Conservation (phyloP, 92 coral and sea anemone species). For the Bergia sp. region DNA sequence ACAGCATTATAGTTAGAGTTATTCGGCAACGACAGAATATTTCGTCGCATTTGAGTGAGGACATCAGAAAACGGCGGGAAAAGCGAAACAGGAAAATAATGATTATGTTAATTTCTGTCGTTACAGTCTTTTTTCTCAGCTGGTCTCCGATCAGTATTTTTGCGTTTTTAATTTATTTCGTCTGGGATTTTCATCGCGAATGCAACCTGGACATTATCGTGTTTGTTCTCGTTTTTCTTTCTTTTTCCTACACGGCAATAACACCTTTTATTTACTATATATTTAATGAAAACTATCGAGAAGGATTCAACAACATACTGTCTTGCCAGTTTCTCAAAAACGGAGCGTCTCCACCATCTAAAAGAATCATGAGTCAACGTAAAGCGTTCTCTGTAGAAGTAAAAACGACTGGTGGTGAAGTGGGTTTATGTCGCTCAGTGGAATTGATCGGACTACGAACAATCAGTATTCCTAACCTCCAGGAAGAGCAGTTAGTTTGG, state of each 20-base stretch:
- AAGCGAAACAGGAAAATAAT: slow-evolving; percentile 27
- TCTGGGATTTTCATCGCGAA: slow-evolving; percentile 32
- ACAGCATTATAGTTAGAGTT: slow-evolving; percentile 6
- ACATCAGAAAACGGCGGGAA: slow-evolving; percentile 10
- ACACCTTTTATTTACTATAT: slow-evolving; percentile 34
- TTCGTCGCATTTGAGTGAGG: not conserved
- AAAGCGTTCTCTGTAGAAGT: not conserved
- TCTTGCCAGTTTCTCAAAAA: not conserved
- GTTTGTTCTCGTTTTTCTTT: slow-evolving; percentile 23
- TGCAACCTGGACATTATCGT: slow-evolving; percentile 27
- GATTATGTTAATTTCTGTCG: not conserved
- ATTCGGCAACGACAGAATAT: slow-evolving; percentile 6
- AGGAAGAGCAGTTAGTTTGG: not conserved
- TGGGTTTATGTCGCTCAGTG: not conserved
- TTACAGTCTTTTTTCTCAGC: slow-evolving; percentile 25
- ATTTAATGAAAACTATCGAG: slow-evolving; percentile 37
- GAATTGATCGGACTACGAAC: slow-evolving; percentile 16
- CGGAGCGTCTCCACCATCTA: not conserved
- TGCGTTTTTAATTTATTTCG: slow-evolving; percentile 20
- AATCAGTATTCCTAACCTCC: not conserved
- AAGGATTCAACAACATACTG: slow-evolving; percentile 27
- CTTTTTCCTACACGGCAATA: slow-evolving; percentile 37
- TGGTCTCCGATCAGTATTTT: slow-evolving; percentile 32
- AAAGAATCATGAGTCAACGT: not conserved
- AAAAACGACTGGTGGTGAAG: not conserved